These are phyloP conservation scores for Hippocampus mohnikei DNA, from an alignment of 2,113 vertebrate species.

Conservation along the genomic window DNA sequence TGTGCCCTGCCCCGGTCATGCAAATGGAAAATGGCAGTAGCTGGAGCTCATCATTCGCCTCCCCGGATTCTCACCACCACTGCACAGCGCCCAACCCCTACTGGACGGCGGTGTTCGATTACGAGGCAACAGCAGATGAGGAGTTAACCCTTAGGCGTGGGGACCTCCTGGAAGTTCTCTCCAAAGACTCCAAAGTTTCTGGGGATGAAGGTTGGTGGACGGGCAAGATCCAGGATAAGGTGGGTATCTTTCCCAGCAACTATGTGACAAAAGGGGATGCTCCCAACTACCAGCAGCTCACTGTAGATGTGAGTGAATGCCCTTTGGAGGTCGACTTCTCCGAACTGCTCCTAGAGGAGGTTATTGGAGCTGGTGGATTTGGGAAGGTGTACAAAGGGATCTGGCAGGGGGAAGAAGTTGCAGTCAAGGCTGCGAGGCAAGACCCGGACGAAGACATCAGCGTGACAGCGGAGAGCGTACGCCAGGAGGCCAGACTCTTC, in stretches of 20 bases:
- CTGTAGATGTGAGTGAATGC: constrained; percentile 60
- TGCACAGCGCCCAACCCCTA: constrained; percentile 60
- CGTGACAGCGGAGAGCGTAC: constrained; percentile 80
- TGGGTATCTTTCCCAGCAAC: constrained; percentile 89
- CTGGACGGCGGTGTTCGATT: constrained; percentile 88
- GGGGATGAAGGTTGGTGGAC: constrained; percentile 94
- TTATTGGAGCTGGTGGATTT: constrained; percentile 88
- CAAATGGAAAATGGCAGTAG: constrained; percentile 74
- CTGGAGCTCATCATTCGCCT: constrained; percentile 71
- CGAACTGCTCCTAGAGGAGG: constrained; percentile 82
- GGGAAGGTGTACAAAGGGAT: constrained; percentile 85
- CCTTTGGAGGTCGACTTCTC: constrained; percentile 83
- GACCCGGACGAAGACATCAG: constrained; percentile 85
- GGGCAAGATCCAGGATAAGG: constrained; percentile 84
- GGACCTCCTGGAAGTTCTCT: constrained; percentile 85
- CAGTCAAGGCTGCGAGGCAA: constrained; percentile 84
- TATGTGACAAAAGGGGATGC: constrained; percentile 77
- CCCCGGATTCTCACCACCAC: constrained; percentile 65
- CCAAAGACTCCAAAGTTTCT: constrained; percentile 85
- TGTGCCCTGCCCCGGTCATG: constrained; percentile 43
- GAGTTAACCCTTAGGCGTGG: constrained; percentile 83
- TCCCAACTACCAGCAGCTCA: constrained; percentile 65
- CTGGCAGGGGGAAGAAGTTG: constrained; percentile 81
- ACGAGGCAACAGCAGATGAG: constrained; percentile 86
- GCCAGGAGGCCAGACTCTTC: constrained; percentile 86